Base-by-base conservation (phyloP, 2,113 vertebrate genomes). In the Silurus asotus region DNA sequence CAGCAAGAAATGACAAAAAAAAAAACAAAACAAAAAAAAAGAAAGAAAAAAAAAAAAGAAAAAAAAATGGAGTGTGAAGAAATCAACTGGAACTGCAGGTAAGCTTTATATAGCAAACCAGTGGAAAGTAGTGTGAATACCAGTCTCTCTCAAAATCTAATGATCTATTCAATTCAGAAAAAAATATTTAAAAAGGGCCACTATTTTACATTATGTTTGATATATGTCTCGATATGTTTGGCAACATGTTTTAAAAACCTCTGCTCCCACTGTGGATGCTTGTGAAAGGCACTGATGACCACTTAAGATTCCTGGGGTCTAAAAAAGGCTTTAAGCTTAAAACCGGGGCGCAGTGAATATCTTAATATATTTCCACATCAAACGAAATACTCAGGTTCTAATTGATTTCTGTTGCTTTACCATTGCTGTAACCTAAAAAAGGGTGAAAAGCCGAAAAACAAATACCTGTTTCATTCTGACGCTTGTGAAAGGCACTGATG, bases 401-500 rank as follows among this genome's bases (percentile, higher is more conserved):
- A 37, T 2, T 37, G 37, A 37, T 37, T 2, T 37, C 37, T 37
- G 37, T 37, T 37, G 37, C 37, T 45, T 8, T 1, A 59, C 13
- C 9, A 10, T 45, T 45, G 56, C 3, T 25, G 3, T 37, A 28
- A 58, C 53, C 9, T 14, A 28, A 58, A 37, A 6, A 61, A 70
- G 3, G 13, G 6, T 7, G 59, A 76, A 49, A 20, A 10, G 11
- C 14, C 0, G 74, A 81, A 87, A 77, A 85, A 48, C 51, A 72
- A 93, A 92, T 95, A 95, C 95, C 94, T 92, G 95, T 93, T 95
- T n/a, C n/a, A n/a, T n/a, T n/a, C n/a, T n/a, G 20, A 76, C 2
- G 74, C 74, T 55, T 25, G 23, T 25, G 75, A 23, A 51, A 11
- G 10, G 4, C 49, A 51, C 72, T 51, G 70, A 74, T 49, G 45